Evolutionary conservation across 2,113 vertebrate genomes (phyloP).

Genomic region (Bubo blakistoni): DNA sequence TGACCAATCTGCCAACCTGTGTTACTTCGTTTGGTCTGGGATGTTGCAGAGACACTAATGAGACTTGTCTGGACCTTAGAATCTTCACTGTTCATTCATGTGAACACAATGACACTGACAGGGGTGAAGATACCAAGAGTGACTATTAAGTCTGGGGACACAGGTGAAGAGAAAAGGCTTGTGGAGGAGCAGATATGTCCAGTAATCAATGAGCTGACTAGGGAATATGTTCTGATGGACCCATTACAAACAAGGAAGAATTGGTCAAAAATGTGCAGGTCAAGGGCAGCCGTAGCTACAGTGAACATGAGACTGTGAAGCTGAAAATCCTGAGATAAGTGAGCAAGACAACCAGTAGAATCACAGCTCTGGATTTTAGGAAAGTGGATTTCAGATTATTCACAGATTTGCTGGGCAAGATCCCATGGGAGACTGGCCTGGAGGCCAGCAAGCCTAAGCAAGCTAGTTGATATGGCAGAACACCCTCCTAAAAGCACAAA

Average conservation of each 20-base stretch:
- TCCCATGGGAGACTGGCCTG: background rate
- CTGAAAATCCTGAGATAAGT: no score
- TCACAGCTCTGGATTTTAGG: background rate
- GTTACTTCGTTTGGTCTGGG: background rate
- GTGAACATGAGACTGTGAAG: background rate
- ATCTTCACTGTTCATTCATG: background rate
- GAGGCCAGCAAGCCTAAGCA: background rate
- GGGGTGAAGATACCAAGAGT: background rate
- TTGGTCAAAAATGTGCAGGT: background rate
- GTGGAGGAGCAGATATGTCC: background rate
- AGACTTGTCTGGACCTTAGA: background rate
- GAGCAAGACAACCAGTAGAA: background rate
- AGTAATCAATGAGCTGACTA: background rate
- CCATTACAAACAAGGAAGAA: background rate
- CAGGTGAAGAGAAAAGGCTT: background rate
- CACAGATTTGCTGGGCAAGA: background rate
- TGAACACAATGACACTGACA: background rate
- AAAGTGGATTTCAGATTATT: background rate
- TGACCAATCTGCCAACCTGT: background rate
- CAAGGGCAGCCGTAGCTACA: background rate
- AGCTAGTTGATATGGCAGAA: background rate
- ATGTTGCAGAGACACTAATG: background rate
- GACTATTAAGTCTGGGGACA: background rate
- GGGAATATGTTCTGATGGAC: background rate
- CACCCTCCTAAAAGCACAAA: background rate